phyloP scores from a whole-genome alignment of 2,888 invertebrate genomes.

The Protonemura montana region DNA sequence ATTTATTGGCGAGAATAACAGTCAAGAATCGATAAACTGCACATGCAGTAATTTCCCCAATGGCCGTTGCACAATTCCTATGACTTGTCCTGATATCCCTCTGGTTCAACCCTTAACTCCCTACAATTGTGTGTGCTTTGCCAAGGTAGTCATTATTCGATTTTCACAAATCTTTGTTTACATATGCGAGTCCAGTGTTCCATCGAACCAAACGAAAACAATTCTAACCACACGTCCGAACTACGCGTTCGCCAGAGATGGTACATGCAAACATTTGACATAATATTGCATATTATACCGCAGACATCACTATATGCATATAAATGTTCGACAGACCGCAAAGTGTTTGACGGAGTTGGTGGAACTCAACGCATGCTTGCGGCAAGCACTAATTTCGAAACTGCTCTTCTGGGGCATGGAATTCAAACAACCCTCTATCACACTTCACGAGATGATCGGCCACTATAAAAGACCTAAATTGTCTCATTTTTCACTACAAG shows the following conservation, averaged over 20 bases:
- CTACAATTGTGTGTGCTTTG: too few species aligned
- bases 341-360: neutral
- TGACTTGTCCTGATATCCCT: neutral
- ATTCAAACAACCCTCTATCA: too few species aligned
- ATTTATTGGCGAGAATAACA: too few species aligned
- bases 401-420: too few species aligned
- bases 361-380: neutral
- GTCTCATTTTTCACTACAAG: too few species aligned
- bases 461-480: too few species aligned
- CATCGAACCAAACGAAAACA: neutral
- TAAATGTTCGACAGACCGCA: neutral
- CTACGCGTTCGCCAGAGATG: neutral
- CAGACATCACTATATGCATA: neutral
- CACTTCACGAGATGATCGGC: too few species aligned
- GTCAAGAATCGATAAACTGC: neutral
- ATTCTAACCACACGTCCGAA: neutral
- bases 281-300: neutral
- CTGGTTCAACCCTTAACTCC: too few species aligned
- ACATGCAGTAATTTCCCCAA: neutral
- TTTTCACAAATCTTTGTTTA: neutral
- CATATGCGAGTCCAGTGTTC: neutral
- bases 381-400: too few species aligned
- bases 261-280: neutral
- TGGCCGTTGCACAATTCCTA: neutral
- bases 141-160: neutral